A percentile compares a stretch with the other conserved stretches of the same genome.
phyloP scores from a whole-genome alignment of 2,888 invertebrate species.

The Nemapogon koenigi region DNA sequence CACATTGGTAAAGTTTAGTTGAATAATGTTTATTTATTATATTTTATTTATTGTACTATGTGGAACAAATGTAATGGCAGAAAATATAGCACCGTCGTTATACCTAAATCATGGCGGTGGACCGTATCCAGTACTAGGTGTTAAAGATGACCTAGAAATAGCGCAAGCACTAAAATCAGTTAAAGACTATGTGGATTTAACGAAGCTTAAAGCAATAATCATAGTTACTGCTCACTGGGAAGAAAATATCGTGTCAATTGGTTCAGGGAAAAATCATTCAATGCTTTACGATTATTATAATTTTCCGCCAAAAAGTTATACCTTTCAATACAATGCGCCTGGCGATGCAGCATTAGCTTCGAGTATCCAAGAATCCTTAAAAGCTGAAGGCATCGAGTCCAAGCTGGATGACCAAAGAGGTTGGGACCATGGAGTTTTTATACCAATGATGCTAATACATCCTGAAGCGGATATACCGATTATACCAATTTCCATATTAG shows the following conservation, averaged over 20 bases:
- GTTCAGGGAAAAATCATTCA: conserved; percentile 23
- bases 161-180: conserved; percentile 22
- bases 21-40: no score
- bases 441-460: conserved; percentile 35
- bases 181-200: conserved; percentile 22
- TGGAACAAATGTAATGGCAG: no score
- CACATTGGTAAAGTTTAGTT: no score
- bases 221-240: conserved; percentile 32
- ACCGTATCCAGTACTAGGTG: conserved; percentile 26
- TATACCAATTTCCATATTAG: conserved; percentile 29
- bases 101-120: conserved; percentile 34
- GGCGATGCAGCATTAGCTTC: conserved; percentile 25
- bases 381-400: conserved; percentile 22
- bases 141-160: conserved; percentile 24
- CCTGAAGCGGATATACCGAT: conserved; percentile 31
- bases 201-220: conserved; percentile 24
- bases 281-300: conserved; percentile 29
- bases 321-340: conserved; percentile 27
- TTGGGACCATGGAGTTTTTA: conserved; percentile 37
- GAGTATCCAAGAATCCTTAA: conserved; percentile 25
- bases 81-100: conserved; percentile 29
- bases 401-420: conserved; percentile 26
- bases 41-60: no score
- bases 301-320: conserved; percentile 29
- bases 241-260: conserved; percentile 26